These are phyloP conservation scores for Eucera pruinosa DNA, from an alignment of 2,888 invertebrate genomes.

Conservation along the genomic window DNA sequence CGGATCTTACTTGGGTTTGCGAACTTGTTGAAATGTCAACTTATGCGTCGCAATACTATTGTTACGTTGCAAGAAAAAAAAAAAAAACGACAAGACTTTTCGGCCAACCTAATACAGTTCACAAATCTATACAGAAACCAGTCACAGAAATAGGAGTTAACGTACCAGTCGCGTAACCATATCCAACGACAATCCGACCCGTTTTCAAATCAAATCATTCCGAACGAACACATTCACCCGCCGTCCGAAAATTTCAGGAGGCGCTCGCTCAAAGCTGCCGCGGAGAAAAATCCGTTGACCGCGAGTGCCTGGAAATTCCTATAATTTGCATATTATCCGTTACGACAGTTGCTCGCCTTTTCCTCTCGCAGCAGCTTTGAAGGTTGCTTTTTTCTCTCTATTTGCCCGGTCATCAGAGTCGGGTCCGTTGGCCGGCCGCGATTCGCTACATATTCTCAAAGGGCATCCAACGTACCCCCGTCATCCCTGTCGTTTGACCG, in stretches of 20 bases:
- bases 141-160: too few species aligned
- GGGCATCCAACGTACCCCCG: constrained; percentile 65
- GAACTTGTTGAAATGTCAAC: too few species aligned
- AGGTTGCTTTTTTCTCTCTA: constrained; percentile 40
- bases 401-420: constrained; percentile 68
- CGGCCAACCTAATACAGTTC: too few species aligned
- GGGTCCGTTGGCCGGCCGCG: constrained; percentile 67
- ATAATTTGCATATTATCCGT: constrained; percentile 77
- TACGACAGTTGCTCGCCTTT: constrained; percentile 70
- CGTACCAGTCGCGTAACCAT: neutral
- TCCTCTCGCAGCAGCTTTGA: constrained; percentile 55
- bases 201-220: constrained; percentile 11
- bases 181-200: neutral
- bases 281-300: constrained; percentile 62
- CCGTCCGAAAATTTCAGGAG: constrained; percentile 4
- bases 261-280: constrained; percentile 3
- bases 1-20: too few species aligned
- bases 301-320: constrained; percentile 56
- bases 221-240: neutral
- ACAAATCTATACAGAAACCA: neutral
- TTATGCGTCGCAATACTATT: too few species aligned
- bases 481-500: constrained; percentile 67
- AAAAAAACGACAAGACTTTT: too few species aligned
- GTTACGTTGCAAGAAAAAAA: too few species aligned
- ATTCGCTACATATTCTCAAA: constrained; percentile 78